Conservation (phyloP, 2,888 invertebrate genomes). For the Orthonevra nobilis region DNA sequence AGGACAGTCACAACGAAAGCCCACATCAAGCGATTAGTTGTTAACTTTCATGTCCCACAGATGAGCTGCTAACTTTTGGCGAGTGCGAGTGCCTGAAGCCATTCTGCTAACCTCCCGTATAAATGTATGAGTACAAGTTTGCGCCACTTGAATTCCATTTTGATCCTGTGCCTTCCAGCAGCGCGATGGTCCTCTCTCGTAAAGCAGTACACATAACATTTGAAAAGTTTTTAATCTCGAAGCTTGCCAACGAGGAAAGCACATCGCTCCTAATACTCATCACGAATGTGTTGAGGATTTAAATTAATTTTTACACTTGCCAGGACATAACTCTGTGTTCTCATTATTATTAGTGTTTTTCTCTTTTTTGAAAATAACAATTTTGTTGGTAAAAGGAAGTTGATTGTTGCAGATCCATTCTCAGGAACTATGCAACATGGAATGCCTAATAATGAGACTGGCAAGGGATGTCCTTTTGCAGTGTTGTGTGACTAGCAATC, state of each 20-base stretch:
- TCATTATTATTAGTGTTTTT: too few species aligned
- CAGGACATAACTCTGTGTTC: conserved; percentile 12
- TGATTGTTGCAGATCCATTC: too few species aligned
- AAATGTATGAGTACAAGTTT: neutral
- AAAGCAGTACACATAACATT: conserved; percentile 18
- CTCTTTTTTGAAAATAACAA: too few species aligned
- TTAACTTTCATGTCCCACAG: neutral
- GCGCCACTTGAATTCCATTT: conserved; percentile 28
- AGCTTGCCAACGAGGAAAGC: conserved; percentile 18
- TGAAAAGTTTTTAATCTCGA: conserved; percentile 31
- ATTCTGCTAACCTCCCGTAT: too few species aligned
- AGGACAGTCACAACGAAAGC: too few species aligned
- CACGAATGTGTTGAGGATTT: conserved; percentile 14
- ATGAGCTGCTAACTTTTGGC: conserved; percentile 2
- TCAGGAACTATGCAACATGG: too few species aligned
- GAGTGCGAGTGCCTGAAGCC: neutral
- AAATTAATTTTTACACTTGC: conserved; percentile 30
- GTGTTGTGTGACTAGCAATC: conserved; percentile 3
- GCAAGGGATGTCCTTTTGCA: conserved; percentile 2
- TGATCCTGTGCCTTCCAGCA: too few species aligned
- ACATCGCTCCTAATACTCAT: conserved; percentile 11
- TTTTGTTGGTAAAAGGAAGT: too few species aligned
- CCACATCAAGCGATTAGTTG: conserved; percentile 1
- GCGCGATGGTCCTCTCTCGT: conserved; percentile 5
- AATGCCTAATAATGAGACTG: too few species aligned